Evolutionary conservation across 2,888 invertebrate species (phyloP).

Genomic region (Oscheius sp.): DNA sequence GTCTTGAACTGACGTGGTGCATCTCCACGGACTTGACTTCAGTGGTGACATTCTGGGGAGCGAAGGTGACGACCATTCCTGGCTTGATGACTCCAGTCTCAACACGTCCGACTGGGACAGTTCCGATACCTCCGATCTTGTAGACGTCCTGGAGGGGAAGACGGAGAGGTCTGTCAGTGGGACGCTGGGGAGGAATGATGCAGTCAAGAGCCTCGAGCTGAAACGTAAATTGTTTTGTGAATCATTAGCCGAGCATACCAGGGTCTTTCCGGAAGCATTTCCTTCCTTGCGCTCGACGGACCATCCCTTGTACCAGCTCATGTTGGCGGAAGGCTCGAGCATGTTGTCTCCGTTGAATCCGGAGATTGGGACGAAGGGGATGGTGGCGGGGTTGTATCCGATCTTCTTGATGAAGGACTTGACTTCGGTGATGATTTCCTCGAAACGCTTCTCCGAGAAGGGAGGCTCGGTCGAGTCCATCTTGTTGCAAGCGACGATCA

Average conservation of each 20-base stretch:
- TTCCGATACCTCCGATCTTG: conserved; percentile 99
- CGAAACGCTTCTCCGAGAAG: conserved; percentile 91
- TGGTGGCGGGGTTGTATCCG: conserved; percentile 93
- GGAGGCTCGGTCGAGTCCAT: conserved; percentile 99
- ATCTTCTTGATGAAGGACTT: conserved; percentile 95
- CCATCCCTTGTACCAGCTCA: conserved; percentile 96
- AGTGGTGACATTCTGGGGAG: conserved; percentile 95
- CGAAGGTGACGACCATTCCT: conserved; percentile 93
- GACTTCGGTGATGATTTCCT: conserved; percentile 96
- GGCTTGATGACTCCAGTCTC: conserved; percentile 97
- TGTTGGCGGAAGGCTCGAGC: conserved; percentile 93
- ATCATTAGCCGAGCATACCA: conserved; percentile 74
- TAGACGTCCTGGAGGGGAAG: conserved; percentile 99
- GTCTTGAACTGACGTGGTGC: no score
- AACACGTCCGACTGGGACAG: conserved; percentile 99
- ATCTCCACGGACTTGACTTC: conserved; percentile 98
- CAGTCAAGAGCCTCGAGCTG: conserved; percentile 92
- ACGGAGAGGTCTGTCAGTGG: conserved; percentile 96
- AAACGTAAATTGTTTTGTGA: no score
- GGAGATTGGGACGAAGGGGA: conserved; percentile 98
- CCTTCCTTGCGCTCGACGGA: conserved; percentile 91
- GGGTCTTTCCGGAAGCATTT: conserved; percentile 91
- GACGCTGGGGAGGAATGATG: conserved; percentile 92
- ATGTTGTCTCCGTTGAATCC: conserved; percentile 99
- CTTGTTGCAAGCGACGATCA: conserved; percentile 99